Evolutionary conservation across 1,140 invertebrate species (phyloP).

Genomic region (Cheumatopsyche charites): DNA sequence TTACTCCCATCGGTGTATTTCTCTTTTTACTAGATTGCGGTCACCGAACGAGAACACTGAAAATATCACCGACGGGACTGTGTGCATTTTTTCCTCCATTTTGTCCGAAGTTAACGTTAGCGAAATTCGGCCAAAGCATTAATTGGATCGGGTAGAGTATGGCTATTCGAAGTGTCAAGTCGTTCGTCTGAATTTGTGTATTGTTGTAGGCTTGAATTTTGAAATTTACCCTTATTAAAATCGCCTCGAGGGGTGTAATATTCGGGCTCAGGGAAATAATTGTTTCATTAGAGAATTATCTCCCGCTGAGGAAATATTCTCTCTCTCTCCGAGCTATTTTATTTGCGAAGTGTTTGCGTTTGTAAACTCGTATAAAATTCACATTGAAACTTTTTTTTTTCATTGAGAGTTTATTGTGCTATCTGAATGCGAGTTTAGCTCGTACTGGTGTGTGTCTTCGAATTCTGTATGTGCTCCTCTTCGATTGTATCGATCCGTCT

Average conservation of each 20-base stretch:
- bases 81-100: too few relatives aligned
- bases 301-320: not conserved
- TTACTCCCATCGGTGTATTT: conserved; percentile 4
- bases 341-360: not conserved
- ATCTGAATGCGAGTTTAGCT: too few relatives aligned
- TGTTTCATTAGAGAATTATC: conserved; percentile 20
- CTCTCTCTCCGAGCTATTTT: not conserved
- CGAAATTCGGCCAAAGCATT: too few relatives aligned
- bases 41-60: not conserved
- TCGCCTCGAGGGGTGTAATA: not conserved
- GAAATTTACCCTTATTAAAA: conserved; percentile 13
- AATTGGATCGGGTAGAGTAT: too few relatives aligned
- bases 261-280: conserved; percentile 14
- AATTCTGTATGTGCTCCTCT: not conserved
- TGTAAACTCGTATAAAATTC: not conserved
- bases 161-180: not conserved
- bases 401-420: too few relatives aligned
- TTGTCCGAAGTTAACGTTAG: too few relatives aligned
- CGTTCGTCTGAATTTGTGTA: conserved; percentile 1
- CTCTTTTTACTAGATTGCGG: conserved; percentile 1
- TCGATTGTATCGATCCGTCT: not conserved
- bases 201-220: not conserved
- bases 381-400: too few relatives aligned
- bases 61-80: not conserved
- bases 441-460: not conserved